Conservation (phyloP, 2,888 invertebrate genomes). For the Hyles lineata region DNA sequence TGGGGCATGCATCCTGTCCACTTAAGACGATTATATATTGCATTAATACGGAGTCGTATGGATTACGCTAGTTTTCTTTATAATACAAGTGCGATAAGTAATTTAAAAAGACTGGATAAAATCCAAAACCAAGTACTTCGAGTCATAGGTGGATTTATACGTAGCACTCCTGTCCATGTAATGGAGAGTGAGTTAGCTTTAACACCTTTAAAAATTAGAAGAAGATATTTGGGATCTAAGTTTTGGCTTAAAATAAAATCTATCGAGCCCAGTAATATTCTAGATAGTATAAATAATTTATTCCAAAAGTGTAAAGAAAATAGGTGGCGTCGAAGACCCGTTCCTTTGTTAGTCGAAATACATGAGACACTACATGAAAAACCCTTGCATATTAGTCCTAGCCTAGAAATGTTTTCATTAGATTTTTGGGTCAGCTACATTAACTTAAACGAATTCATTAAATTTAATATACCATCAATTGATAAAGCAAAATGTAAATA, state of each 20-base stretch:
- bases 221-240: background rate
- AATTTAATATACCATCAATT: background rate
- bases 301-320: background rate
- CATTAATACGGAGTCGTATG: conserved; percentile 1
- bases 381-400: background rate
- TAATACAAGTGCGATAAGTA: background rate
- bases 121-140: background rate
- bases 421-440: no score
- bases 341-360: background rate
- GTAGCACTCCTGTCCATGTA: background rate
- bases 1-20: background rate
- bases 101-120: no score
- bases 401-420: no score
- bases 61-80: conserved; percentile 20
- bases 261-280: background rate
- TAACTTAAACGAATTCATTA: background rate
- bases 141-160: background rate
- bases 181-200: conserved; percentile 1
- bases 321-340: background rate
- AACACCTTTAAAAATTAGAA: background rate
- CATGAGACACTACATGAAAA: background rate
- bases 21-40: conserved; percentile 5
- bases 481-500: background rate
- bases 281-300: no score
- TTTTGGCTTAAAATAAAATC: conserved; percentile 6